Evolutionary conservation across 2,113 vertebrate genomes (phyloP).

Genomic region (Narcine bancroftii): DNA sequence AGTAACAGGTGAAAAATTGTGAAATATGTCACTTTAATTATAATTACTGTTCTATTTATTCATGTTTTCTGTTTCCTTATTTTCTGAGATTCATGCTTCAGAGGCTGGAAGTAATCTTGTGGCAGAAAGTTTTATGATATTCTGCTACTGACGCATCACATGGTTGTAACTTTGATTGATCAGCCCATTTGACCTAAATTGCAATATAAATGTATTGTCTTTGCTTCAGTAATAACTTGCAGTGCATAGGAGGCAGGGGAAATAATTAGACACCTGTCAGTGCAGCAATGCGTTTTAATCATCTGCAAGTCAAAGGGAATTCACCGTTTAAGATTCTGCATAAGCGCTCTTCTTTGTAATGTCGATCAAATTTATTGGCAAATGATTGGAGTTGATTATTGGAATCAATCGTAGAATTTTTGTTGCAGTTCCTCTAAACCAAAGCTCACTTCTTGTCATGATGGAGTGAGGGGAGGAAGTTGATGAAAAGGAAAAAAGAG

Average conservation of each 20-base stretch:
- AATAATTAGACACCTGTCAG: neutral
- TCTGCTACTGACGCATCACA: neutral
- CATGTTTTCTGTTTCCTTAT: too few species aligned
- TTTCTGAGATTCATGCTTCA: neutral
- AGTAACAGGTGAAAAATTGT: neutral
- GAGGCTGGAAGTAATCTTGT: neutral
- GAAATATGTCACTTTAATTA: neutral
- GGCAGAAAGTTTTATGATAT: neutral
- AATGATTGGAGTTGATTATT: neutral
- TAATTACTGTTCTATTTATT: neutral
- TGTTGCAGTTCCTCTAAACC: neutral
- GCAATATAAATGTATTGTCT: neutral
- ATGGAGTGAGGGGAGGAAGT: neutral
- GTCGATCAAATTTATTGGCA: neutral
- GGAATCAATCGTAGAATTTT: neutral
- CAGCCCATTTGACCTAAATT: neutral
- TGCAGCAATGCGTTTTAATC: neutral
- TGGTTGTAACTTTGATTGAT: conserved; percentile 27
- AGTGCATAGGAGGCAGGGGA: neutral
- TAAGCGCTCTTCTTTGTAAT: neutral
- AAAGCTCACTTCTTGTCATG: neutral
- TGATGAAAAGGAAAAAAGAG: neutral
- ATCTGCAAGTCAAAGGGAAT: neutral
- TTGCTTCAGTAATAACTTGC: conserved; percentile 14
- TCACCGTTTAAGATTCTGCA: neutral